A percentile compares a stretch with the other conserved stretches of the same genome.
Evolutionary conservation across 2,888 invertebrate species (phyloP).

Genomic region (Diploptera punctata): DNA sequence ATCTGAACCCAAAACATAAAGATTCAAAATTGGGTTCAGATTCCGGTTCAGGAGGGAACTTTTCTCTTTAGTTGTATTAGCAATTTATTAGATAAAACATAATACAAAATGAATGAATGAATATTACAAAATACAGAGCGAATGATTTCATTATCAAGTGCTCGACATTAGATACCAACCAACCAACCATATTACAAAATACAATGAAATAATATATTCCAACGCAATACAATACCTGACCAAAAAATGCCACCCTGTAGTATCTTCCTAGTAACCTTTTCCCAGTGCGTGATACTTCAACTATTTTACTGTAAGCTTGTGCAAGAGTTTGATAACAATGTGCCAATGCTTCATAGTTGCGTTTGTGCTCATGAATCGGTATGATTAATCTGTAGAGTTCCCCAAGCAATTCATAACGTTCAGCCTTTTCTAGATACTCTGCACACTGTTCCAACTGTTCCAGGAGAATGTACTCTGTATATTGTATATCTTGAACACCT

Average conservation of each 20-base stretch:
- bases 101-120: no score
- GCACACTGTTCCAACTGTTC: constrained; percentile 88
- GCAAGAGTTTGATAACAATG: constrained; percentile 79
- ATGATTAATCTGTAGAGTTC: constrained; percentile 85
- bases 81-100: no score
- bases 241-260: constrained; percentile 92
- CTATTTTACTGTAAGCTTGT: constrained; percentile 86
- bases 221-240: constrained; percentile 66
- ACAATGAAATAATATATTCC: no score
- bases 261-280: constrained; percentile 89
- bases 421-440: constrained; percentile 82
- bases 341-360: constrained; percentile 81
- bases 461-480: constrained; percentile 81
- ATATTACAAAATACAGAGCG: neutral
- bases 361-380: constrained; percentile 86
- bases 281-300: constrained; percentile 86
- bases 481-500: constrained; percentile 77
- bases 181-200: no score
- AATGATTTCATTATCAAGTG: no score
- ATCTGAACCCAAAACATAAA: no score
- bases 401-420: constrained; percentile 87
- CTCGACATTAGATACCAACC: no score
- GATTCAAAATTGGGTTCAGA: no score
- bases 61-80: no score
- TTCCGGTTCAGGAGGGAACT: no score